Base-by-base conservation (phyloP, 2,113 vertebrate species). In the Eptesicus fuscus region DNA sequence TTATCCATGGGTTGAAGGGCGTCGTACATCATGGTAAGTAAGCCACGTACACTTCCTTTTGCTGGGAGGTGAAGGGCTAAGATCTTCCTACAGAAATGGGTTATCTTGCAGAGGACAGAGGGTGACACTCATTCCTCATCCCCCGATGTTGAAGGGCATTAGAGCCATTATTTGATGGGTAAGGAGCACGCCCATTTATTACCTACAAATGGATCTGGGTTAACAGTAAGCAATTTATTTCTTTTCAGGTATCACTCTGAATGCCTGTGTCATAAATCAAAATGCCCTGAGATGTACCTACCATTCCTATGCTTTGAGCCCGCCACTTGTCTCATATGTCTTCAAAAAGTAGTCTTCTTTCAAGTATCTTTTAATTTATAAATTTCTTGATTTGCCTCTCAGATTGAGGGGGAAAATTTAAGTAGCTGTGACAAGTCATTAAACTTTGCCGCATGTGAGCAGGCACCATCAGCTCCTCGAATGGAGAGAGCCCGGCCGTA, bases 1-100 rank as follows among this genome's bases (percentile, higher is more conserved):
- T 99, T 98, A 99, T 99, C 98, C 99, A 99, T 61, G 99, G 99
- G 92, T 97, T 99, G 97, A 99, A 99, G 98, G 99, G 99, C 1
- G 99, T 99, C 93, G 99, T 99, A 77, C 99, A 99, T 98, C 99
- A 99, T 0, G 99, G 99, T 99, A 98, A 99, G 99, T 99, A 97
- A 96, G 96, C 95, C 97, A 53, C 70, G 47, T 95, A 73, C 47
- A 84, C 83, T 98, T 98, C 71, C 71, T 95, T 90, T 92, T 65
- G 22, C 93, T 44, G 30, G 92, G 69, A 95, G 88, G 67, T 92
- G 83, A 96, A 95, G 96, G 94, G 83, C 91, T 83, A 90, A 63
- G 96, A 79, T 97, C 47, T 95, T 88, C 97, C 97, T 96, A 71
- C 83, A 91, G 93, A 95, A 96, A 91, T 82, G 89, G 25, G 97